These are phyloP conservation scores for Ochotona princeps DNA, from an alignment of 2,113 vertebrate species.

Conservation along the genomic window DNA sequence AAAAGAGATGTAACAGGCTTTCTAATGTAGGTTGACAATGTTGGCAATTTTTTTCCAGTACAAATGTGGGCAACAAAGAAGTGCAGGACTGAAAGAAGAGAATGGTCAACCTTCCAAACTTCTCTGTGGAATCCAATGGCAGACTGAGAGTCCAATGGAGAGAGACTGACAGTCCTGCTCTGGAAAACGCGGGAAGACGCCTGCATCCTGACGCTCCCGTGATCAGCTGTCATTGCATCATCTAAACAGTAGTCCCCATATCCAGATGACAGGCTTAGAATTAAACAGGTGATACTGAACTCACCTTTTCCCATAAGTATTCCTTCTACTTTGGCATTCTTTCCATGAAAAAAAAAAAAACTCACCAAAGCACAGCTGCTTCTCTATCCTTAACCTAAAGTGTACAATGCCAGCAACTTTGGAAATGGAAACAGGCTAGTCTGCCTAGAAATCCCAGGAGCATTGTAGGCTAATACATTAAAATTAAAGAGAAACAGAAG, in stretches of 20 bases:
- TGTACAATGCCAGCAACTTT: conserved; percentile 34
- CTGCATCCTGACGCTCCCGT: neutral
- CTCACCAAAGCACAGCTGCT: conserved; percentile 7
- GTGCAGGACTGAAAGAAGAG: neutral
- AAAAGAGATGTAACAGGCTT: neutral
- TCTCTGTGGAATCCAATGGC: neutral
- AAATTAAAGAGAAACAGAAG: conserved; percentile 78
- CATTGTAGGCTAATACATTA: conserved; percentile 71
- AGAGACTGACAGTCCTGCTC: neutral
- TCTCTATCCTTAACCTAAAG: conserved; percentile 40
- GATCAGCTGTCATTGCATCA: neutral
- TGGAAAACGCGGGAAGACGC: fast-evolving
- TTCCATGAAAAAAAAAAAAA: neutral
- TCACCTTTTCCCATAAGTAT: neutral
- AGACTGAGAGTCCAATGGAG: neutral
- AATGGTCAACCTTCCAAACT: neutral
- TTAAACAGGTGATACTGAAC: neutral
- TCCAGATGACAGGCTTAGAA: neutral
- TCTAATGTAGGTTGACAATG: fast-evolving
- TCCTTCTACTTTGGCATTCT: neutral
- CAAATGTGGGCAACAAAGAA: neutral
- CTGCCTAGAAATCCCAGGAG: conserved; percentile 72
- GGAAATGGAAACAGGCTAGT: conserved; percentile 42
- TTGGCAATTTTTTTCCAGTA: neutral
- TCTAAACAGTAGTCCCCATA: neutral